Evolutionary conservation across 2,113 vertebrate species (phyloP), one percentile per base, ranked within the genome.

Genomic region (Eubucco bourcierii): DNA sequence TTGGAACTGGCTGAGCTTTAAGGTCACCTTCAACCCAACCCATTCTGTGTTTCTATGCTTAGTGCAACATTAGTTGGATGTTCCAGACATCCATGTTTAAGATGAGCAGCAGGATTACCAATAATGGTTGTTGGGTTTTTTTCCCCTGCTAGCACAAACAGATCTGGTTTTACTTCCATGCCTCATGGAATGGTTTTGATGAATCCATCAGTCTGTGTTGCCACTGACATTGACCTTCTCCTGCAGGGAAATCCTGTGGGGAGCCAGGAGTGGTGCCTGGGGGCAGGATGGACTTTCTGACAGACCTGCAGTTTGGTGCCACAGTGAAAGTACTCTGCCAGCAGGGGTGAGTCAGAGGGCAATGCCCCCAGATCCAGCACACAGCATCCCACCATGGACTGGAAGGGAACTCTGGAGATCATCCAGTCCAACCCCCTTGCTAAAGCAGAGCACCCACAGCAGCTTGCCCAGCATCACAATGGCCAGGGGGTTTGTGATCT

Each of bases 241-340:
- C 6, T 4, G 5, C 87, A 98, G 98, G 74, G 81, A 95, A 47
- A n/a, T 95, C 90, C 65, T 98, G 98, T 2, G 50, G 89, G 0
- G 5, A 72, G 21, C 98, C 95, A 0, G 95, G 67, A 34, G 89
- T 52, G 0, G 71, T 97, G 95, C 84, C 37, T 0, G 72, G 96
- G 7, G 97, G 97, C 7, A 59, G 84, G 53, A 58, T 6, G 31
- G 39, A 58, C 5, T 0, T 56, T 18, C 47, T 90, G 7, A 72
- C 33, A 3, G 93, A 97, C 29, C 12, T 96, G 21, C 28, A 4
- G 63, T 96, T 96, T 3, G 96, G 96, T 25, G 96, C 97, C 1
- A 39, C 78, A 8, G 90, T 89, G 65, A 72, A 64, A 2, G 95
- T 97, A 72, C 27, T 18, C 84, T 98, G 97, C 25, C 31, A 59